These are phyloP conservation scores for Tinea semifulvella DNA, from an alignment of 2,888 invertebrate genomes.

Conservation along the genomic window DNA sequence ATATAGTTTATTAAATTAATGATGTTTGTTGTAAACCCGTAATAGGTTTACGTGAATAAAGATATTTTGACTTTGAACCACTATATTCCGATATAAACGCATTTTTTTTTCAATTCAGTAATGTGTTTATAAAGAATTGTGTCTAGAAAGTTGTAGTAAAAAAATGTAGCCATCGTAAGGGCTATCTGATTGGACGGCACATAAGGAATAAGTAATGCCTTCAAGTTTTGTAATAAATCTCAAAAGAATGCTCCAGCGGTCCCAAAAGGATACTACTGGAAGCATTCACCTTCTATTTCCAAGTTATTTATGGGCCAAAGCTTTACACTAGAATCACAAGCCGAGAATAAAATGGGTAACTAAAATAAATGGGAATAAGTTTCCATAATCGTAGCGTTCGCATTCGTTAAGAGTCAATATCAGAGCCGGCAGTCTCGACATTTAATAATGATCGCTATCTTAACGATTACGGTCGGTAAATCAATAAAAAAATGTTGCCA, in stretches of 20 bases:
- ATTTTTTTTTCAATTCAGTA: too few species aligned
- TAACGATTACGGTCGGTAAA: too few species aligned
- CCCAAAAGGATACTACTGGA: constrained; percentile 65
- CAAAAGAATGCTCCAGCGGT: constrained; percentile 65
- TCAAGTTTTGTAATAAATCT: constrained; percentile 65
- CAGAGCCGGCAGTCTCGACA: not conserved
- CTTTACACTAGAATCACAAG: constrained; percentile 59
- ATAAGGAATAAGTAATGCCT: constrained; percentile 64
- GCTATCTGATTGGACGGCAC: constrained; percentile 48
- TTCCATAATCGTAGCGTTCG: constrained; percentile 54
- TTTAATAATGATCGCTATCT: too few species aligned
- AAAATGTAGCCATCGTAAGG: constrained; percentile 20
- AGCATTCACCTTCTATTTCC: constrained; percentile 65
- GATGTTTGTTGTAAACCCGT: too few species aligned
- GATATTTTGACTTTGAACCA: too few species aligned
- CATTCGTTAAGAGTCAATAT: constrained; percentile 18
- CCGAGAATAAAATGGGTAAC: constrained; percentile 63
- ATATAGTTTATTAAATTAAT: too few species aligned
- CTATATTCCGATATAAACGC: too few species aligned
- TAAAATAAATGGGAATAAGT: constrained; percentile 56
- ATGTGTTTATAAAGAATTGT: too few species aligned
- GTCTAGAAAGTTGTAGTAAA: not conserved
- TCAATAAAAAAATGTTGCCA: too few species aligned
- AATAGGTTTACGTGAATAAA: too few species aligned
- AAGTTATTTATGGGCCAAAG: constrained; percentile 64